Evolutionary conservation across 1,140 invertebrate species (phyloP), one percentile per base, ranked within the genome.

Genomic region (Caenorhabditis brenneri): DNA sequence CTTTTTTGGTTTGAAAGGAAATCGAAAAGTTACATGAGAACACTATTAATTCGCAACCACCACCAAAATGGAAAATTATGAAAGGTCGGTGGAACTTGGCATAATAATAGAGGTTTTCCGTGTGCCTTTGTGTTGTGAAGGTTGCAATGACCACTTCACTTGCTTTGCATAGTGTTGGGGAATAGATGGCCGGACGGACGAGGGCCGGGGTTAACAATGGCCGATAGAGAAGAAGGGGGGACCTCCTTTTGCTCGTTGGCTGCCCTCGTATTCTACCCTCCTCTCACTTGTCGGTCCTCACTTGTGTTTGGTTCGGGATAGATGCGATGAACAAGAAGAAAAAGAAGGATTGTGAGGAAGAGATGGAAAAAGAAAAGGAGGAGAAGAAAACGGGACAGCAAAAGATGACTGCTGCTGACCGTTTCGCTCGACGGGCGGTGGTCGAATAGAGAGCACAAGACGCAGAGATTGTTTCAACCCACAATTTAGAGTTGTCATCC

Each of bases 371-470:
- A 51, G 6, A n/a, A 36, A 36, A 65, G 29, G 19, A 36, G 16
- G 31, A 33, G 22, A 65, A 36, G 31, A 22, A 65, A 42, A 74
- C 65, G 29, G 36, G 36, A n/a, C 33, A 74, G 65, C 65, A 74
- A 74, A 74, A 74, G 65, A 74, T 74, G 65, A 42, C 65, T 74
- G 65, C 65, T 74, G 65, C 65, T 74, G 65, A 74, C 65, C 65
- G 65, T 74, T 74, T 74, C 36, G 65, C 65, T 74, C 65, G 36
- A 74, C 36, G 33, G 65, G 65, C 36, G 65, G 65, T 74, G 65
- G 65, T 42, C 65, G 65, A 74, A 42, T 33, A 65, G 58, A 65
- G 65, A 74, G 65, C 65, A 42, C n/a, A 29, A 74, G 65, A 42
- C 65, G 65, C 65, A 74, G 65, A 74, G 3, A 36, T 5, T 65